Percentiles rank a stretch among this genome's conserved stretches.
phyloP scores from a whole-genome alignment of 2,888 invertebrate genomes.

The Aphodius sticticus region DNA sequence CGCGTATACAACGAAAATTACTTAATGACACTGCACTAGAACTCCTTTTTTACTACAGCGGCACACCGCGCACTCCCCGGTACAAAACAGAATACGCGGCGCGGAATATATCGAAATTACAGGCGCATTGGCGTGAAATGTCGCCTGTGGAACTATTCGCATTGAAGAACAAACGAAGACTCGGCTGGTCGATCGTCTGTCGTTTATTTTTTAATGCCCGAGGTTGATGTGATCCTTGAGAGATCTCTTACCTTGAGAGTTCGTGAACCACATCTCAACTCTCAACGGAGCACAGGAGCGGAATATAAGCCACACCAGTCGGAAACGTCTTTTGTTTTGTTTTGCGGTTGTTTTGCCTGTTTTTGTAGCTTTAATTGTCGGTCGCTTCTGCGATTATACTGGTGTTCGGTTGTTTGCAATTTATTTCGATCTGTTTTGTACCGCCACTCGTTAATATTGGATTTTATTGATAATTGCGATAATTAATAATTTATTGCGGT shows the following conservation, averaged over 20 bases:
- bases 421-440: no score
- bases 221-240: slow-evolving; percentile 37
- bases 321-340: neutral
- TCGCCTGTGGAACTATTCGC: slow-evolving; percentile 24
- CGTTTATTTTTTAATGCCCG: slow-evolving; percentile 50
- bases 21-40: neutral
- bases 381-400: neutral
- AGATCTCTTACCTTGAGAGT: slow-evolving; percentile 56
- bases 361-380: neutral
- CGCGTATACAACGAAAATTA: neutral
- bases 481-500: no score
- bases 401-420: neutral
- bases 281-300: slow-evolving; percentile 29
- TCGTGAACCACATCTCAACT: slow-evolving; percentile 49
- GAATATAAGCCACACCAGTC: slow-evolving; percentile 8
- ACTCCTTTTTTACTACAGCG: neutral
- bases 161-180: slow-evolving; percentile 44
- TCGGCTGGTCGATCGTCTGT: slow-evolving; percentile 41
- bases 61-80: neutral
- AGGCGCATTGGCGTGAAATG: neutral
- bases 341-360: neutral
- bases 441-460: no score
- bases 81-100: neutral
- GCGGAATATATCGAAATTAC: neutral
- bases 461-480: no score